phyloP scores from a whole-genome alignment of 2,797 vertebrate species.

The Smutsia temminckii region DNA sequence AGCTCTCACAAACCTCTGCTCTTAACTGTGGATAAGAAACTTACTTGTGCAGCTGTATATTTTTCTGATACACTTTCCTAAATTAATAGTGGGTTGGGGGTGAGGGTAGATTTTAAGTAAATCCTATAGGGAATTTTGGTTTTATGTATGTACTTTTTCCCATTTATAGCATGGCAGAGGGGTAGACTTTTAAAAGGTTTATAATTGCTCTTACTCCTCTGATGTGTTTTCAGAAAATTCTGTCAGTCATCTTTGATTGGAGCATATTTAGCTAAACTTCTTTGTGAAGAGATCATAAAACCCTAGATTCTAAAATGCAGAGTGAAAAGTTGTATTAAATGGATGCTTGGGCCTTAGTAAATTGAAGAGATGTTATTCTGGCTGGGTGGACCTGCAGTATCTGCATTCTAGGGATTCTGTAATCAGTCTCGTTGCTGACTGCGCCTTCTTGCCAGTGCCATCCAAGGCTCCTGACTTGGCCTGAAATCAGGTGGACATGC shows the following conservation, averaged over 20 bases:
- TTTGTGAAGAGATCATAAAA: conserved; percentile 20
- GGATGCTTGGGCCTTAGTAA: conserved; percentile 56
- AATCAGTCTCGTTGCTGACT: conserved; percentile 67
- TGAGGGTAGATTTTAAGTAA: conserved; percentile 39
- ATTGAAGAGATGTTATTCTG: neutral
- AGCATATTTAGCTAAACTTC: neutral
- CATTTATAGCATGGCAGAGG: conserved; percentile 20
- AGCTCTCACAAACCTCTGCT: neutral
- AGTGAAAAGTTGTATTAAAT: neutral
- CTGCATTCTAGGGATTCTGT: conserved; percentile 80
- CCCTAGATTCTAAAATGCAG: neutral
- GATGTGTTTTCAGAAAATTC: conserved; percentile 30
- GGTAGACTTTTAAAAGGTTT: conserved; percentile 42
- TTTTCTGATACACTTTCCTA: conserved; percentile 10
- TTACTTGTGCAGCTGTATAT: neutral
- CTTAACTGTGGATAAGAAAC: neutral
- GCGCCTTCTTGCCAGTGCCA: conserved; percentile 60
- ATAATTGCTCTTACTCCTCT: conserved; percentile 24
- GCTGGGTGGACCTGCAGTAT: conserved; percentile 1
- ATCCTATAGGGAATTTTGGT: neutral
- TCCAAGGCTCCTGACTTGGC: neutral
- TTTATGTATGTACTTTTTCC: neutral
- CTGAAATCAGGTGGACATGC: neutral
- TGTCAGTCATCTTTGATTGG: conserved; percentile 45
- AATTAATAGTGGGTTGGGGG: conserved; percentile 2